These are phyloP conservation scores for Felis chaus DNA, from an alignment of 2,113 vertebrate species.

Conservation along the genomic window DNA sequence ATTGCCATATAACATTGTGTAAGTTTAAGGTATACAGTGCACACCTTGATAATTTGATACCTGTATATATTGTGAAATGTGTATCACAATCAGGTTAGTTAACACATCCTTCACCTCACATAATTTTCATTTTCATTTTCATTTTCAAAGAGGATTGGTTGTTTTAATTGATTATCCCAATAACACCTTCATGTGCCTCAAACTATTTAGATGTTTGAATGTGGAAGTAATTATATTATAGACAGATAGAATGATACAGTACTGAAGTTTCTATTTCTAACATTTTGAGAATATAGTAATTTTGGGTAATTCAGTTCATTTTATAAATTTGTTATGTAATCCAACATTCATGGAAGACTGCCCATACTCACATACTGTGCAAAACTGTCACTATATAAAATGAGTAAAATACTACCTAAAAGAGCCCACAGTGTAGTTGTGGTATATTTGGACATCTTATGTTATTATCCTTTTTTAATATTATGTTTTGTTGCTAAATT, in stretches of 20 bases:
- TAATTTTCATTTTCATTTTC: not conserved
- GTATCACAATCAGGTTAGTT: not conserved
- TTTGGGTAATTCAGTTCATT: not conserved
- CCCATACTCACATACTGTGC: not conserved
- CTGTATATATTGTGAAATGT: not conserved
- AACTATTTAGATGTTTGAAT: constrained; percentile 11
- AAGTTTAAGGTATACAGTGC: not conserved
- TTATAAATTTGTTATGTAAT: not conserved
- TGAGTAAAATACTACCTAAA: not conserved
- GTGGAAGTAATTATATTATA: constrained; percentile 16
- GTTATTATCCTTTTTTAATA: not conserved
- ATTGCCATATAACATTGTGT: not conserved
- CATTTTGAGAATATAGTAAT: not conserved
- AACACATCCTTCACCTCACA: not conserved
- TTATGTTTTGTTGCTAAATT: not conserved
- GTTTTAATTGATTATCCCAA: not conserved
- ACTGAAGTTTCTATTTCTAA: not conserved
- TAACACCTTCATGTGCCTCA: not conserved
- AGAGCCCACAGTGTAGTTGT: not conserved
- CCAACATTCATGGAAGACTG: not conserved
- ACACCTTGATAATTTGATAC: not conserved
- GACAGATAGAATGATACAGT: not conserved
- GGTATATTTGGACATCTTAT: not conserved
- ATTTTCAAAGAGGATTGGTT: constrained; percentile 27
- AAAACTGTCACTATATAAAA: not conserved